Base-by-base conservation (phyloP, 1,140 invertebrate species). In the Lordiphosa clarofinis region DNA sequence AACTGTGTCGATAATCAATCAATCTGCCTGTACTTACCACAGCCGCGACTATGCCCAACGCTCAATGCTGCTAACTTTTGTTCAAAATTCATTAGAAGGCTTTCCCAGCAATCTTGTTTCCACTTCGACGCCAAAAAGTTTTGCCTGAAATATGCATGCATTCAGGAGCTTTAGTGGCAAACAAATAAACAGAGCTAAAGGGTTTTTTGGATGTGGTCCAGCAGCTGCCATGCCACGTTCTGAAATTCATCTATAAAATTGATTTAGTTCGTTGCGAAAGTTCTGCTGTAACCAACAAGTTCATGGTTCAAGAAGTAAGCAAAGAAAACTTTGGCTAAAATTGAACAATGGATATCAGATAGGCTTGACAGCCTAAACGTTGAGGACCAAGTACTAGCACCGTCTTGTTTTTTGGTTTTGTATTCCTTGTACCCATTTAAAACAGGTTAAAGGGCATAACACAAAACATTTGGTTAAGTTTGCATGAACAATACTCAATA, bases 1-100 rank as follows among this genome's bases (percentile, higher is more conserved):
- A 82, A 68, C 73, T 55, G 56, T 82, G 76, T 82, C 63, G 68
- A 69, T 82, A 82, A 82, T 82, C 76, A 82, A 82, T 76, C 76
- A 76, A 59, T 49, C 55, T 50, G 48, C 53, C 42, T 55, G 46
- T 53, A 62, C 24, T 15, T 54, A 11, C 12, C 46, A 28, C 35
- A 36, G 19, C 28, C 15, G 13, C 39, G 48, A 31, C 40, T 39
- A 5, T 9, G 47, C 13, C 35, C 11, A 24, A 5, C 33, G 35
- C 56, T 39, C 47, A 8, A 28, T 21, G 33, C 21, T 12, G 10
- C 49, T 31, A 31, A n/a, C 54, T 42, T 35, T 42, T 13, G 11
- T 15, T 24, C 54, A 58, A 46, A 47, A 52, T 67, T 67, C 63
- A 53, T 52, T 67, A 31, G 37, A 47, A 67, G 55, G 54, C 36